phyloP scores from a whole-genome alignment of 2,888 invertebrate genomes.

The Microctonus brassicae region DNA sequence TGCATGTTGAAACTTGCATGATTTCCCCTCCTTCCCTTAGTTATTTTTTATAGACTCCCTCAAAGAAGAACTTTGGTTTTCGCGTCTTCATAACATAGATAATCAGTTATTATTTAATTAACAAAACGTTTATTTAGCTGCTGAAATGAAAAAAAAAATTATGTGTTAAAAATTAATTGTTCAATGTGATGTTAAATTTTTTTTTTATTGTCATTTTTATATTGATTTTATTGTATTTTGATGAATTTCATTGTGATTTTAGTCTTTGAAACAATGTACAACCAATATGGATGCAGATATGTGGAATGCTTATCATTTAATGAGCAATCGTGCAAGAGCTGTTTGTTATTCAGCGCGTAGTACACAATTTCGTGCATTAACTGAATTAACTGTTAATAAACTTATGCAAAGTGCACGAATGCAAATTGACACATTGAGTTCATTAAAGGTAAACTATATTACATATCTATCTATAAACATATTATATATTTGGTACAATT shows the following conservation, averaged over 20 bases:
- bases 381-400: conserved; percentile 77
- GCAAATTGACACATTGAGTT: conserved; percentile 70
- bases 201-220: not conserved
- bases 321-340: conserved; percentile 78
- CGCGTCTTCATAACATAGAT: not conserved
- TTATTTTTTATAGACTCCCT: conserved; percentile 37
- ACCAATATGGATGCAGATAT: conserved; percentile 76
- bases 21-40: conserved; percentile 44
- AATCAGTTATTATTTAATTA: not conserved
- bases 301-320: conserved; percentile 80
- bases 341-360: conserved; percentile 77
- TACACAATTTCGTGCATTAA: conserved; percentile 76
- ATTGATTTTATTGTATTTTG: conserved; percentile 3
- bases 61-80: conserved; percentile 29
- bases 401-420: conserved; percentile 73
- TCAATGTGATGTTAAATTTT: conserved; percentile 15
- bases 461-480: too few relatives aligned
- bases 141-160: not conserved
- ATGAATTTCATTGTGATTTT: conserved; percentile 42
- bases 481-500: too few relatives aligned
- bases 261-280: conserved; percentile 76
- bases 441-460: conserved; percentile 67
- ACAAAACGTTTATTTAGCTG: not conserved
- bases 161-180: too few relatives aligned
- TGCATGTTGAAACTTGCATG: conserved; percentile 60